Evolutionary conservation across 2,113 vertebrate genomes (phyloP).

Genomic region (Pyrgilauda ruficollis): DNA sequence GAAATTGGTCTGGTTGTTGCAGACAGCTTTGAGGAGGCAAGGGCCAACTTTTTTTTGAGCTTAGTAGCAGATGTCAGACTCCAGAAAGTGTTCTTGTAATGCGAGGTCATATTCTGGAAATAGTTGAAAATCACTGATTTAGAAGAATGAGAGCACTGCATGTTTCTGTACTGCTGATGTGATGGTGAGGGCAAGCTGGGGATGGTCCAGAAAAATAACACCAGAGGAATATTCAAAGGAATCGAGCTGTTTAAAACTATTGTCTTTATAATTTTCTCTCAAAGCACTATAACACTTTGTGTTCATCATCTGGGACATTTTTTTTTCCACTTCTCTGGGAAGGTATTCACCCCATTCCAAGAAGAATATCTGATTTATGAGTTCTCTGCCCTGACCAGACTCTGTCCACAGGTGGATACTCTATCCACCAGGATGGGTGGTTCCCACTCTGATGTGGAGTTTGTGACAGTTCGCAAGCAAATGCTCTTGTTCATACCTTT

Average conservation of each 20-base stretch:
- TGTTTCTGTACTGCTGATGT: neutral
- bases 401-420: neutral
- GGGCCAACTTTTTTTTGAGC: neutral
- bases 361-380: neutral
- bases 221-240: neutral
- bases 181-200: neutral
- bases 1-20: neutral
- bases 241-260: neutral
- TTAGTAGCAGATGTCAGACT: neutral
- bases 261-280: neutral
- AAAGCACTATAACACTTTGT: neutral
- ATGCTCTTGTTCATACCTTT: neutral
- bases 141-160: neutral
- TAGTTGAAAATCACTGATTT: neutral
- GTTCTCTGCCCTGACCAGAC: neutral
- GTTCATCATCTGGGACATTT: slow-evolving; percentile 5
- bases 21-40: neutral
- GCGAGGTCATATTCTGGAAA: neutral
- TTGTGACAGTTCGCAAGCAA: neutral
- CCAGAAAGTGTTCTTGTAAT: neutral
- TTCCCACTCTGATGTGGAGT: neutral
- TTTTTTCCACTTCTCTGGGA: neutral
- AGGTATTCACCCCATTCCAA: neutral
- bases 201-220: neutral
- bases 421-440: neutral